Evolutionary conservation across 2,888 invertebrate species (phyloP).

Genomic region (Perdita meconis): DNA sequence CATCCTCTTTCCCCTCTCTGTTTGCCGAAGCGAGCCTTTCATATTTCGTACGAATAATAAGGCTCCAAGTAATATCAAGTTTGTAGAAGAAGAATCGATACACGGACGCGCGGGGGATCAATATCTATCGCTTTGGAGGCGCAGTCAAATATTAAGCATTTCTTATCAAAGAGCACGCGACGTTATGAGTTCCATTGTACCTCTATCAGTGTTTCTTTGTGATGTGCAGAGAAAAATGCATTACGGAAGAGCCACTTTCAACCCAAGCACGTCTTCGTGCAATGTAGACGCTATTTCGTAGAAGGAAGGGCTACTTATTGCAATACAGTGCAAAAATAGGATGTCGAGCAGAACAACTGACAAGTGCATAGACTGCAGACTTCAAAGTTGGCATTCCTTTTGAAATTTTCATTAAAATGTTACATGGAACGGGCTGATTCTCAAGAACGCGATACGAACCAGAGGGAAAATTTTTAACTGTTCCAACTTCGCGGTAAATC

Average conservation of each 20-base stretch:
- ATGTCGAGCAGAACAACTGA: background rate
- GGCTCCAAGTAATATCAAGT: conserved; percentile 20
- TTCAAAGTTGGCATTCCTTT: background rate
- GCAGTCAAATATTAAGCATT: conserved; percentile 40
- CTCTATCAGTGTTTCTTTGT: conserved; percentile 3
- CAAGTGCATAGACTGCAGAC: background rate
- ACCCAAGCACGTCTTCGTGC: background rate
- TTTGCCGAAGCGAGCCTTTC: conserved; percentile 4
- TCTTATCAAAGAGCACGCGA: conserved; percentile 33
- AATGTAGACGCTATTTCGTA: background rate
- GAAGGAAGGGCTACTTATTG: background rate
- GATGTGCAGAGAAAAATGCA: background rate
- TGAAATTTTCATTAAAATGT: background rate
- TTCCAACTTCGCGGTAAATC: too few relatives aligned
- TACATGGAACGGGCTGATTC: background rate
- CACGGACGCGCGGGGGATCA: background rate
- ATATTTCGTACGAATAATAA: conserved; percentile 17
- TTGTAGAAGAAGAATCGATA: background rate
- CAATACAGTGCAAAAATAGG: background rate
- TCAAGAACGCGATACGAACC: too few relatives aligned
- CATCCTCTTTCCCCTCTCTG: background rate
- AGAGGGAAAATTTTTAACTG: too few relatives aligned
- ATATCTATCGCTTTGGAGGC: conserved; percentile 37
- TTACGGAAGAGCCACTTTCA: background rate
- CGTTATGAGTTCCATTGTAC: conserved; percentile 30